phyloP scores from a whole-genome alignment of 37 sponge, comb jelly and placozoan species.

The Petrosia ficiformis region DNA sequence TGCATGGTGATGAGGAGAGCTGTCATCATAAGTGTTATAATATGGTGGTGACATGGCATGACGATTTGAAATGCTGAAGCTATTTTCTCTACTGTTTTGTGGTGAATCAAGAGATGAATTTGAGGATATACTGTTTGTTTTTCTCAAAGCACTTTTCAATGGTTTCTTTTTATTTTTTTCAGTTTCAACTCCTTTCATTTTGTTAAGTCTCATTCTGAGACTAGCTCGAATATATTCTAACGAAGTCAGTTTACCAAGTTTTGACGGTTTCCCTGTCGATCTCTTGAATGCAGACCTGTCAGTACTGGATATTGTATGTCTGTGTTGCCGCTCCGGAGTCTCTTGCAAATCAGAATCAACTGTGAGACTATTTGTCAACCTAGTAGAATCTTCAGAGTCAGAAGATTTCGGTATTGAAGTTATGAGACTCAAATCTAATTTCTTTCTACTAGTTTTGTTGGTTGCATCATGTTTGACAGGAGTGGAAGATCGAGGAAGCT shows the following conservation, averaged over 20 bases:
- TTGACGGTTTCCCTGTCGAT: conserved; percentile 10
- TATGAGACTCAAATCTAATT: background rate
- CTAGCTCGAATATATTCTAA: conserved; percentile 54
- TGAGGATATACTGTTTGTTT: background rate
- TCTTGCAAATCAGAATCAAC: background rate
- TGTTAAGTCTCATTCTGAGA: conserved; percentile 20
- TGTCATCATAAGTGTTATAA: too few relatives aligned
- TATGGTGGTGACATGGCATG: background rate
- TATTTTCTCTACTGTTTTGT: background rate
- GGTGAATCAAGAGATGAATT: too few relatives aligned
- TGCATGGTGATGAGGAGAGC: background rate
- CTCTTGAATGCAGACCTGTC: background rate
- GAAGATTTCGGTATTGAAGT: background rate
- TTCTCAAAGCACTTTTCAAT: background rate
- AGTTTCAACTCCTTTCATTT: conserved; percentile 8
- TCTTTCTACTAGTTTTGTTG: background rate
- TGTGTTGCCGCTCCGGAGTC: background rate
- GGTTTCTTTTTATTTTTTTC: background rate
- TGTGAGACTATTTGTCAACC: background rate
- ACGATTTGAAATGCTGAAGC: background rate
- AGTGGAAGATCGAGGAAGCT: background rate
- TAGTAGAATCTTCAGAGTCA: background rate
- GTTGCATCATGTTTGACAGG: background rate
- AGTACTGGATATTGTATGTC: background rate
- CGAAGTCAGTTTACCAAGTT: conserved; percentile 56